Percentiles rank a stretch among this genome's conserved stretches.
phyloP scores from a whole-genome alignment of 2,888 invertebrate genomes.

The Pristionchus entomophagus region DNA sequence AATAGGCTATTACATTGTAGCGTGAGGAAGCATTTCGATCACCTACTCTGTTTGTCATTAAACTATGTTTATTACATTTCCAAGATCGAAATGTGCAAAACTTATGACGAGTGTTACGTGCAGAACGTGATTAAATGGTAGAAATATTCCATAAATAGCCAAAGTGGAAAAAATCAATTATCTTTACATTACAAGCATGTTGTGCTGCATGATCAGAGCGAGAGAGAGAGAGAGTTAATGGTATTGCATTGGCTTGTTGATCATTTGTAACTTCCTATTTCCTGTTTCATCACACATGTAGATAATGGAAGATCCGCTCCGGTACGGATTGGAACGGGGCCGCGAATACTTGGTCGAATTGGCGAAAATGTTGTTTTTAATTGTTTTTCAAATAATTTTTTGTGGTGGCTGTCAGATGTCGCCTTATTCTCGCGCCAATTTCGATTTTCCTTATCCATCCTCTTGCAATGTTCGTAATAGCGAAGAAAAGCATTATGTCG shows the following conservation, averaged over 20 bases:
- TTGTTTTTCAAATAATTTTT: background rate
- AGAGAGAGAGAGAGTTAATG: too few species aligned
- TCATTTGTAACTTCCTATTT: background rate
- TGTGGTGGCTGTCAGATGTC: background rate
- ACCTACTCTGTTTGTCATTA: too few species aligned
- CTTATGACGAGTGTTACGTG: too few species aligned
- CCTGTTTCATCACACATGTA: too few species aligned
- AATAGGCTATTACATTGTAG: too few species aligned
- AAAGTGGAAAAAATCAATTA: background rate
- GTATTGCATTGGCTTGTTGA: background rate
- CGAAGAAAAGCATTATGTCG: background rate
- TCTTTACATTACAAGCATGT: background rate
- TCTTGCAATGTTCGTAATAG: background rate
- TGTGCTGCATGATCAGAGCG: background rate
- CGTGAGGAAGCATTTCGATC: too few species aligned
- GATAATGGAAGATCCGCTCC: background rate
- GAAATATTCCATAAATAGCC: background rate
- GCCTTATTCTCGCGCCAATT: background rate
- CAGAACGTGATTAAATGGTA: too few species aligned
- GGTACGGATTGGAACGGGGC: background rate
- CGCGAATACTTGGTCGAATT: background rate
- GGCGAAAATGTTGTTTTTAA: background rate
- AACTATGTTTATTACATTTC: too few species aligned
- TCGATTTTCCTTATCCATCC: background rate
- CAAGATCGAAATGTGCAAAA: too few species aligned